Base-by-base conservation (phyloP, 2,113 vertebrate species). In the Ammodytes marinus region DNA sequence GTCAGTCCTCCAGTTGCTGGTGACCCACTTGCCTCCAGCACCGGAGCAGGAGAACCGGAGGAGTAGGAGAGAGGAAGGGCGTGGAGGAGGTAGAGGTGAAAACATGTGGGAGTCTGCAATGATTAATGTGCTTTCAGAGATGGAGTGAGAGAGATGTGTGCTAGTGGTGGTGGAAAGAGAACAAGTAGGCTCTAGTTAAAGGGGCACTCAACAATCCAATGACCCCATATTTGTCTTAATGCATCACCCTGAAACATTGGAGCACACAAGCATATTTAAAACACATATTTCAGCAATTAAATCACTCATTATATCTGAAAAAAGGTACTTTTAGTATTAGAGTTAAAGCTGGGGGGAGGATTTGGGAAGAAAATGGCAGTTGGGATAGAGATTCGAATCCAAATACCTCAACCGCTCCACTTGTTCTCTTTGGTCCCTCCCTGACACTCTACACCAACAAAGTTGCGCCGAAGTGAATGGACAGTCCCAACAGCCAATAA, bases 51-150 rank as follows among this genome's bases (percentile, higher is more conserved):
- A 69, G 86, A 84, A 80, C 65, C 9, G 64, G 88, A 85, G 77
- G 79, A 88, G 86, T 60, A 43, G 69, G 74, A 86, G 82, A 79
- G 74, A 76, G 27, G 27, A 71, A 45, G 80, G 71, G 77, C 2
- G 74, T 66, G 73, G 77, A 70, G 81, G 72, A 76, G 80, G 83
- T 46, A 52, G 77, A 88, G 85, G 89, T 88, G 81, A 81, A 81
- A 89, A 64, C 76, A 80, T 85, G 84, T 88, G 85, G 88, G 88
- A 79, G 86, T 85, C 67, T 67, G 71, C 58, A 72, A 74, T 90
- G 91, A 92, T 91, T 89, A 86, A 92, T 91, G 80, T 84, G 73
- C 72, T 85, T 85, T 89, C 79, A 85, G 81, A 86, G 80, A 60
- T 68, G 72, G 72, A 77, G 66, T 17, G 81, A 82, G 81, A 4